Evolutionary conservation across 2,113 vertebrate genomes (phyloP), one percentile per base, ranked within the genome.

Genomic region (Zingel zingel): DNA sequence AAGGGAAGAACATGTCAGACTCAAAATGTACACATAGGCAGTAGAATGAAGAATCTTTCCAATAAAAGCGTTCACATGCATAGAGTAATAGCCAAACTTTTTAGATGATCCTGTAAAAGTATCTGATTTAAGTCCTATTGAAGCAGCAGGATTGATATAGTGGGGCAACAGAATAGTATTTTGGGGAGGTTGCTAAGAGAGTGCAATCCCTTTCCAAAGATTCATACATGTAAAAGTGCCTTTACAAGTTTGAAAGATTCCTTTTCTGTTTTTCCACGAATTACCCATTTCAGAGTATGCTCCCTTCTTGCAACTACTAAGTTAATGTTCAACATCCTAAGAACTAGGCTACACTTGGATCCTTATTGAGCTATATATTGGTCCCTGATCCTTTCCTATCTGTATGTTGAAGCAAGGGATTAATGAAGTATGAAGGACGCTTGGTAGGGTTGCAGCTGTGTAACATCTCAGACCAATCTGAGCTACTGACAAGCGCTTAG

Each of bases 401-500:
- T 74, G 19, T 56, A 36, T 30, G 59, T 56, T 67, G 65, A 58
- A 75, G 65, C 43, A 3, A 62, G 71, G 48, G 54, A 79, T 81
- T 56, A 74, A 68, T 86, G 3, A 62, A 62, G 78, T 58, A 51
- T 58, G 59, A 77, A 56, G 18, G 61, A 19, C 50, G 57, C 11
- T 21, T 72, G 54, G 16, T 63, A 18, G 43, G 43, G 57, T 77
- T 63, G 87, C 90, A 89, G 87, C 88, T 93, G 92, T 86, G 86
- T 56, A 73, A 87, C 78, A 88, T 88, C 84, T 85, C 82, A 82
- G 80, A 80, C 70, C 72, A 79, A 69, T 87, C 80, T 79, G 57
- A 87, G 81, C 53, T 66, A 85, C 77, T 91, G 88, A 88, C 86
- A 92, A 86, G 78, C 64, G 66, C 80, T 84, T 63, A 0, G 21